These are phyloP conservation scores for Lophochroa leadbeateri DNA, from an alignment of 2,113 vertebrate genomes.

Conservation along the genomic window DNA sequence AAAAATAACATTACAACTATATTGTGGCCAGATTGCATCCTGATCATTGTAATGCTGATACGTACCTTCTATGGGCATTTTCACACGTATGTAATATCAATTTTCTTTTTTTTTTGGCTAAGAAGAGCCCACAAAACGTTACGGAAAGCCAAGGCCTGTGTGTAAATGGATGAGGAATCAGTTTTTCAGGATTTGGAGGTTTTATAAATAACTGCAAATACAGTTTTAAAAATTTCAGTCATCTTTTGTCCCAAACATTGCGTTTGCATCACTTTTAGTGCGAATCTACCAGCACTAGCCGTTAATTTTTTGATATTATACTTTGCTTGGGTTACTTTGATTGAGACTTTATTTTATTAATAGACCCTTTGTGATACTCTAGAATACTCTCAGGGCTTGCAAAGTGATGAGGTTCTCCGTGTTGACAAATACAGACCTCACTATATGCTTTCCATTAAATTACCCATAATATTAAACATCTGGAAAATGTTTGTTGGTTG, in stretches of 20 bases:
- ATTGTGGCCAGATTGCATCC: background rate
- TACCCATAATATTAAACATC: background rate
- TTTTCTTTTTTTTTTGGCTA: background rate
- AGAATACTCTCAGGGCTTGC: background rate
- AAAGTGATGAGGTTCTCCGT: background rate
- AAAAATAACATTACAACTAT: background rate
- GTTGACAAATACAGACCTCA: background rate
- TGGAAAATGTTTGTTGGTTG: constrained; percentile 24
- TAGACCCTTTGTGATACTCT: background rate
- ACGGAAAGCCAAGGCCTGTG: background rate
- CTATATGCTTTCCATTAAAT: constrained; percentile 7
- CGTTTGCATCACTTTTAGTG: background rate
- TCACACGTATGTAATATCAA: fast-evolving
- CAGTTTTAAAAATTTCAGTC: background rate
- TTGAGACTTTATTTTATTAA: background rate
- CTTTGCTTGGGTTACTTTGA: background rate
- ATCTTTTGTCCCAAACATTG: background rate
- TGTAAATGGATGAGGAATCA: background rate
- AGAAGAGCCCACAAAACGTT: background rate
- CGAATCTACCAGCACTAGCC: background rate
- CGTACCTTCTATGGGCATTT: background rate
- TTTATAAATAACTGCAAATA: background rate
- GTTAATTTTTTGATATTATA: background rate
- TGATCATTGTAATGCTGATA: background rate
- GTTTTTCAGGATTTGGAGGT: background rate